Conservation (phyloP, 2,888 invertebrate genomes). For the Petrophora chlorosata region DNA sequence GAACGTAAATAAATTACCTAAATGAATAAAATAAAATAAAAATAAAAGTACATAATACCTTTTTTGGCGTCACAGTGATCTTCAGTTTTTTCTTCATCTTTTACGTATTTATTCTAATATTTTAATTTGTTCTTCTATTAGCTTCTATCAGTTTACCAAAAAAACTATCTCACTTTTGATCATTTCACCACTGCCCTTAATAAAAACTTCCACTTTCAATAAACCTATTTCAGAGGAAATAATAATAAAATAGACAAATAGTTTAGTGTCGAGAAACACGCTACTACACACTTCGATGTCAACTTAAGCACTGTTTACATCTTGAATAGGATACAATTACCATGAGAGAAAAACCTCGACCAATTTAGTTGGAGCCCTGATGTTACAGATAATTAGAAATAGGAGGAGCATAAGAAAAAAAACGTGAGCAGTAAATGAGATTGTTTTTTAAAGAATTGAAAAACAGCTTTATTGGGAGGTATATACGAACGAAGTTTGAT, state of each 20-base stretch:
- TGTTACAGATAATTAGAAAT: too few species aligned
- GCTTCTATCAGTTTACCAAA: too few species aligned
- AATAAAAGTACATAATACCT: constrained; percentile 26
- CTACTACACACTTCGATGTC: constrained; percentile 19
- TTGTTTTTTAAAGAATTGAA: too few species aligned
- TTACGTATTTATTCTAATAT: not conserved
- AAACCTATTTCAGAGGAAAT: not conserved
- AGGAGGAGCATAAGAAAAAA: too few species aligned
- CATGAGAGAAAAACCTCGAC: constrained; percentile 38
- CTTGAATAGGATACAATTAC: constrained; percentile 34
- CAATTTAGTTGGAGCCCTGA: constrained; percentile 38
- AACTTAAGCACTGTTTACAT: constrained; percentile 29
- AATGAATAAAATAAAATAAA: too few species aligned
- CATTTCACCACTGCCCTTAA: not conserved
- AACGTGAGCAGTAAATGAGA: too few species aligned
- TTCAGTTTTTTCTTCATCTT: constrained; percentile 46
- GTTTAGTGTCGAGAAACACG: constrained; percentile 5
- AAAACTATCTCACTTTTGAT: not conserved
- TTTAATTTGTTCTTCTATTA: too few species aligned
- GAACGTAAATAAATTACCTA: too few species aligned
- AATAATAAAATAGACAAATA: not conserved
- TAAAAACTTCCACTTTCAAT: not conserved
- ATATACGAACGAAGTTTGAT: too few species aligned
- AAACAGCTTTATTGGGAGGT: too few species aligned
- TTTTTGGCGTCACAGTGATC: constrained; percentile 42